Conservation (phyloP, 1,140 invertebrate species). For the Drosophila guanche region DNA sequence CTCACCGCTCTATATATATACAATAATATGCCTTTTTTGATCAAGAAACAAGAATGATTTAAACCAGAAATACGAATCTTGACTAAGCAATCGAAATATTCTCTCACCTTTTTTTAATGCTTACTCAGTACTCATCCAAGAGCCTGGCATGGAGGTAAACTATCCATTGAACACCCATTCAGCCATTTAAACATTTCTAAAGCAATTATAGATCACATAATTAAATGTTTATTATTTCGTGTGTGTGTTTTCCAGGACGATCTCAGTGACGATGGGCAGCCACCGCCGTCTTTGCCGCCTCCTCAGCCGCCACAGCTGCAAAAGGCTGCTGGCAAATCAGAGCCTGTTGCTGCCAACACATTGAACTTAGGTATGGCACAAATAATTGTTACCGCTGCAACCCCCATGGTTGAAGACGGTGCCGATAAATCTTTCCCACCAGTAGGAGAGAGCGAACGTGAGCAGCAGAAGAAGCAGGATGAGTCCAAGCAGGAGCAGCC, state of each 20-base stretch:
- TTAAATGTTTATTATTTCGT: neutral
- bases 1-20: slow-evolving; percentile 38
- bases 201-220: too few species aligned
- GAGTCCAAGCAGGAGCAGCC: slow-evolving; percentile 43
- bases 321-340: slow-evolving; percentile 40
- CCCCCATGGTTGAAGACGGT: slow-evolving; percentile 92
- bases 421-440: slow-evolving; percentile 84
- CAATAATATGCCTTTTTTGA: slow-evolving; percentile 11
- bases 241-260: slow-evolving; percentile 62
- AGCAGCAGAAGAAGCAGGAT: slow-evolving; percentile 26
- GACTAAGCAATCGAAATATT: slow-evolving; percentile 47
- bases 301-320: slow-evolving; percentile 65
- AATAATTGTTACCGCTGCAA: slow-evolving; percentile 94
- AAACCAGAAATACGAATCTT: slow-evolving; percentile 14
- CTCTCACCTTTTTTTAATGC: slow-evolving; percentile 73
- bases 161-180: neutral
- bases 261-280: slow-evolving; percentile 78
- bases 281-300: slow-evolving; percentile 74
- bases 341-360: slow-evolving; percentile 68
- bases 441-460: slow-evolving; percentile 71
- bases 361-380: slow-evolving; percentile 89
- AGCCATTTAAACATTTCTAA: neutral
- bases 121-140: slow-evolving; percentile 80
- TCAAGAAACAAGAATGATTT: slow-evolving; percentile 25
- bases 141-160: slow-evolving; percentile 82